A percentile compares a stretch with the other conserved stretches of the same genome.
phyloP scores from a whole-genome alignment of 2,797 vertebrate species.

The Hyperoplus immaculatus region DNA sequence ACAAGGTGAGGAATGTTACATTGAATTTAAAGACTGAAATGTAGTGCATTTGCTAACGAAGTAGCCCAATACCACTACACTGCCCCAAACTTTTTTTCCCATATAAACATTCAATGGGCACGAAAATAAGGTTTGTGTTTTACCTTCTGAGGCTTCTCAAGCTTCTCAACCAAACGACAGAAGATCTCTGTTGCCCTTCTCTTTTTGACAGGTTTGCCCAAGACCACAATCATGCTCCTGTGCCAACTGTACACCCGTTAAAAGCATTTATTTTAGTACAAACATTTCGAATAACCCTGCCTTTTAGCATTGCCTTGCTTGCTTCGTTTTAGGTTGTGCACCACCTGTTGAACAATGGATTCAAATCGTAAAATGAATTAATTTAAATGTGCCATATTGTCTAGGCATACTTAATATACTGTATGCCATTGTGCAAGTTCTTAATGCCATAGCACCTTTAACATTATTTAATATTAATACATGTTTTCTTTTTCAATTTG shows the following conservation, averaged over 20 bases:
- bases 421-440: background rate
- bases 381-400: background rate
- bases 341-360: slow-evolving; percentile 8
- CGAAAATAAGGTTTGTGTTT: slow-evolving; percentile 17
- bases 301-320: background rate
- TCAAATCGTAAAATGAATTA: background rate
- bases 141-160: slow-evolving; percentile 36
- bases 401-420: background rate
- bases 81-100: slow-evolving; percentile 29
- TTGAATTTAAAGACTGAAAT: background rate
- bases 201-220: slow-evolving; percentile 38
- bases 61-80: background rate
- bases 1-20: background rate
- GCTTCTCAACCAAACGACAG: slow-evolving; percentile 49
- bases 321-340: slow-evolving; percentile 15
- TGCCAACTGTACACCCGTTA: slow-evolving; percentile 63
- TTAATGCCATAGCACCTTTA: slow-evolving; percentile 4
- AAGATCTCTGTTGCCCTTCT: slow-evolving; percentile 43
- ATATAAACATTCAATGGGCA: slow-evolving; percentile 39
- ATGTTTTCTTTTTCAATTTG: too few relatives aligned
- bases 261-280: slow-evolving; percentile 46
- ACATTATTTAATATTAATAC: background rate
- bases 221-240: slow-evolving; percentile 38
- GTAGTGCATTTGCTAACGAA: background rate
- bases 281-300: slow-evolving; percentile 21